A percentile compares a stretch with the other conserved stretches of the same genome.
Evolutionary conservation across 2,888 invertebrate genomes (phyloP).

Genomic region (Pseudococcus jackbeardsleyi): DNA sequence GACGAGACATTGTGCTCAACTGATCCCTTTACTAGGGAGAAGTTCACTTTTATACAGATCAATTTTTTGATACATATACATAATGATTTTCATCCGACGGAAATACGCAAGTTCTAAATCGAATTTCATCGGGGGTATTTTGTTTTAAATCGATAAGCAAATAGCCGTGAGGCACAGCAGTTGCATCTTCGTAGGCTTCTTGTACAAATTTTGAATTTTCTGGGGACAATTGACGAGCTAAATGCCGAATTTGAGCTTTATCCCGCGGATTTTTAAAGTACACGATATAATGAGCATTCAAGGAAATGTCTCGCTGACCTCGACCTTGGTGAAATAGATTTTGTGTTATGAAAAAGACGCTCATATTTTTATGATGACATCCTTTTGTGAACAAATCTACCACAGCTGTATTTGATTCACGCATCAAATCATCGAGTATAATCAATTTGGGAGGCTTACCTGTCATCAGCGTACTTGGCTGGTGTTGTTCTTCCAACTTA

Average conservation of each 20-base stretch:
- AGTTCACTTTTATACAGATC: not conserved
- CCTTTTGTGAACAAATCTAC: conserved; percentile 61
- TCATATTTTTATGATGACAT: conserved; percentile 57
- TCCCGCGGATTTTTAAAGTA: conserved; percentile 22
- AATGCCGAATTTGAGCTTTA: conserved; percentile 56
- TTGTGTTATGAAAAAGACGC: conserved; percentile 23
- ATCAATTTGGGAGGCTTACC: not conserved
- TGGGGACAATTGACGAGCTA: conserved; percentile 47
- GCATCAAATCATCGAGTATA: conserved; percentile 60
- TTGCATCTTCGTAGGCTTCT: conserved; percentile 38
- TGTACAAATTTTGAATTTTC: conserved; percentile 28
- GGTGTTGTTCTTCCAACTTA: no score
- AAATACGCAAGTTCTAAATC: conserved; percentile 40
- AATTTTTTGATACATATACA: conserved; percentile 1
- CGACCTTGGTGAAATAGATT: conserved; percentile 28
- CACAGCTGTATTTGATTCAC: conserved; percentile 17
- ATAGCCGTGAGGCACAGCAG: not conserved
- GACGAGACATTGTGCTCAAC: not conserved
- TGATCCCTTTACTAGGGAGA: not conserved
- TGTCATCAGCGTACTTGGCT: no score
- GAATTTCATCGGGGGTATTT: conserved; percentile 6
- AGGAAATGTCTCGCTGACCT: conserved; percentile 33
- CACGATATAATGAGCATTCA: conserved; percentile 56
- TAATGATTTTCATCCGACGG: not conserved
- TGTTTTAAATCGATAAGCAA: conserved; percentile 46